Conservation (phyloP, 2,113 vertebrate genomes). For the Lasiurus borealis region DNA sequence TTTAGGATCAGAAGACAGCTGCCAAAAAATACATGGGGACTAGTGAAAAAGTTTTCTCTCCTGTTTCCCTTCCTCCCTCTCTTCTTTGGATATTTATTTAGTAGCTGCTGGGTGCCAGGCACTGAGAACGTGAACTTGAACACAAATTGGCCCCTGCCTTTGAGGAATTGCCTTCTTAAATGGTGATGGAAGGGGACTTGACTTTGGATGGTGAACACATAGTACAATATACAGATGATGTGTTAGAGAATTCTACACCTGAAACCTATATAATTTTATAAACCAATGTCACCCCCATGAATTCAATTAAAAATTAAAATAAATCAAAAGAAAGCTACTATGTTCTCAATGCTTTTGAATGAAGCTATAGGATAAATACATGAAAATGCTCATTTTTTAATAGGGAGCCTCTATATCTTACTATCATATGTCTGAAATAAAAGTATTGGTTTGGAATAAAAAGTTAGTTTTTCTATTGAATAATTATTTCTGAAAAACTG, state of each 20-base stretch:
- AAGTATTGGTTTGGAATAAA: not conserved
- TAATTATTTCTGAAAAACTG: conserved; percentile 22
- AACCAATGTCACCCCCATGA: not conserved
- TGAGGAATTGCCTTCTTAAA: not conserved
- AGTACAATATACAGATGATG: too few species aligned
- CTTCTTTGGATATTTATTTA: not conserved
- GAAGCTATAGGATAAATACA: not conserved
- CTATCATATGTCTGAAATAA: not conserved
- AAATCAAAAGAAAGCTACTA: not conserved
- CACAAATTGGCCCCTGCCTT: not conserved
- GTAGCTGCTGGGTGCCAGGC: not conserved
- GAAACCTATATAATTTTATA: too few species aligned
- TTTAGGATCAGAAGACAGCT: not conserved
- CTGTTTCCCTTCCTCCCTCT: not conserved
- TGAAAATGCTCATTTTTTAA: not conserved
- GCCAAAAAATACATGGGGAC: not conserved
- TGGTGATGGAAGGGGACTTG: not conserved
- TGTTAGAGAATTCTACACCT: too few species aligned
- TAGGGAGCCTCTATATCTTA: not conserved
- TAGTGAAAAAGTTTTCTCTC: not conserved
- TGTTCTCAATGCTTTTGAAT: not conserved
- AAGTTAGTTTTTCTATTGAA: not conserved
- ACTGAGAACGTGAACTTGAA: not conserved
- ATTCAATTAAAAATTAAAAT: not conserved
- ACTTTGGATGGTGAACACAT: too few species aligned